Base-by-base conservation (phyloP, 2,113 vertebrate genomes). In the Eurypyga helias region DNA sequence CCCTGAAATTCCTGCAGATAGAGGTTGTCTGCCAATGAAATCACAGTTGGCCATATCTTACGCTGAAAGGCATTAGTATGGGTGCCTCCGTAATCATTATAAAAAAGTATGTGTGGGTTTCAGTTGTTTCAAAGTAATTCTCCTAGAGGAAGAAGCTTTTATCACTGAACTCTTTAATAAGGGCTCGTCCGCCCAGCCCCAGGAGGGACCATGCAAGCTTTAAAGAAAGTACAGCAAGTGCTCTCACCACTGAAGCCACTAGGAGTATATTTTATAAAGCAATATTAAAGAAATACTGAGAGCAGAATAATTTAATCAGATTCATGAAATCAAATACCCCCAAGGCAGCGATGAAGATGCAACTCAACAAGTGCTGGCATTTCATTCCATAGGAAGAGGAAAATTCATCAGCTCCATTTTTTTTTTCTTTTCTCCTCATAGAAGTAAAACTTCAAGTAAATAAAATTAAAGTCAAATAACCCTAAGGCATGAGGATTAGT, bases 301-400 rank as follows among this genome's bases (percentile, higher is more conserved):
- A 97, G 92, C 87, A 93, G 96, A 95, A 97, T 98, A 96, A 97
- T 97, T 97, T 97, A 97, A 98, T 98, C 97, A 97, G 81, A 97
- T 97, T 96, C 94, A 96, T 95, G 95, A 97, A 96, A 97, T 97
- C 96, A 97, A 96, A 97, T 96, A 97, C 89, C 96, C 97, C 94
- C 95, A 95, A 96, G 97, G 97, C 94, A 97, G 86, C 25, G 2
- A 96, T 95, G 84, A 95, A 91, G 93, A 91, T 86, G 89, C 87
- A 94, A 83, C 77, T 94, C 96, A 96, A 96, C 96, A 97, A 96
- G 96, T 95, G 79, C 77, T 81, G 73, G 88, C 83, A 95, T 93
- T 96, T 95, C 62, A 96, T 96, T 96, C 92, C 51, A 92, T 21
- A 67, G 55, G 71, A 96, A 95, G 66, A 71, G 20, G 41, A 75